Base-by-base conservation (phyloP, 1,140 invertebrate species). In the Caenorhabditis briggsae region DNA sequence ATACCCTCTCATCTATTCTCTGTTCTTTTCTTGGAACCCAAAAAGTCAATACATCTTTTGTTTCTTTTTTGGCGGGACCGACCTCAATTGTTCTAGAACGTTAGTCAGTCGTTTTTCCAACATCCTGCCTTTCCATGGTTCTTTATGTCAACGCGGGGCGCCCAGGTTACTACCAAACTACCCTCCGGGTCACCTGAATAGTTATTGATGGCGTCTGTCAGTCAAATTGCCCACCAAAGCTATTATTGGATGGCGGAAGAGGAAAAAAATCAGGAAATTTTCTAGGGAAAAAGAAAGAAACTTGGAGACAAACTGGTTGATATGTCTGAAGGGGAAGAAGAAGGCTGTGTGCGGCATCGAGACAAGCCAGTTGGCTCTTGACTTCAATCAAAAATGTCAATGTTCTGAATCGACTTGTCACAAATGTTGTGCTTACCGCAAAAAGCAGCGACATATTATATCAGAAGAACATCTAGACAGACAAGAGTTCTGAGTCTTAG, bases 381-480 rank as follows among this genome's bases (percentile, higher is more conserved):
- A 50, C 70, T 78, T 78, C 70, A 78, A 78, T 78, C 70, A 78
- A 50, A 78, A n/a, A 78, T 78, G 70, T 78, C 70, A 78, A 50
- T 78, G 46, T 78, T 70, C 70, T 6, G 70, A 78, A 78, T 78
- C 46, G 8, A 3, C 70, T 78, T 78, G 70, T 78, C 70, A 78
- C 70, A 43, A 50, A 78, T 23, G 16, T 70, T 70, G 64, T 70
- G 20, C 33, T 70, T 70, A 70, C 64, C 64, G 64, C 64, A 43
- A 70, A 70, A 33, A 33, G 3, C 1, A 70, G 59, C 59, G 59
- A 61, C 59, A 61, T 33, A 33, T 33, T 33, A 33, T 33, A 33
- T 61, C 25, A 61, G 59, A 65, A 41, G n/a, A 43, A 70, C 12
- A 5, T 46, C 64, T 46, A 70, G 64, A 70, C 64, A 70, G 33